A percentile compares a stretch with the other conserved stretches of the same genome.
phyloP scores from a whole-genome alignment of 1,140 invertebrate species.

The Drosophila funebris region DNA sequence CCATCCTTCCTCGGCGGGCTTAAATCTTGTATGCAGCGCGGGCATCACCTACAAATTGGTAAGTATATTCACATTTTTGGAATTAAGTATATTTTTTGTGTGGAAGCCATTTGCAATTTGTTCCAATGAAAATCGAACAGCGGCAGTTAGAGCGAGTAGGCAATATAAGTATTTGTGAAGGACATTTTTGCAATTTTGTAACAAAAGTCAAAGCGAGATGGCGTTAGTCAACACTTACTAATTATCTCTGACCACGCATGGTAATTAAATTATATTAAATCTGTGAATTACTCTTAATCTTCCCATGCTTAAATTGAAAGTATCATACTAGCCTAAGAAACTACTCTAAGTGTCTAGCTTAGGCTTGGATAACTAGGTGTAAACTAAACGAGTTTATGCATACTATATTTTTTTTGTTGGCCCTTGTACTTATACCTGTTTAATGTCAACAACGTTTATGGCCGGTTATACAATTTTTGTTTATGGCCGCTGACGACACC shows the following conservation, averaged over 20 bases:
- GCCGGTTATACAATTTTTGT: conserved; percentile 43
- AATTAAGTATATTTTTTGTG: neutral
- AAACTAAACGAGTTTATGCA: conserved; percentile 20
- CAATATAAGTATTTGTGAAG: neutral
- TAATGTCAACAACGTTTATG: conserved; percentile 29
- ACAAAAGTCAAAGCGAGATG: neutral
- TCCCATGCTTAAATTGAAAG: conserved; percentile 21
- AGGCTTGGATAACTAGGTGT: conserved; percentile 6
- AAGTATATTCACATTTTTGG: neutral
- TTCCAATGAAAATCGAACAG: neutral
- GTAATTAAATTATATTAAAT: no score
- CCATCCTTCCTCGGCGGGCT: conserved; percentile 82
- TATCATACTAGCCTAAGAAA: conserved; percentile 1
- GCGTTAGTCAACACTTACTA: neutral
- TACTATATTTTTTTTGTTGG: neutral
- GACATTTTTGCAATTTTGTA: neutral
- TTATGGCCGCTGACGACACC: conserved; percentile 29
- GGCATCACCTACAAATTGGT: conserved; percentile 74
- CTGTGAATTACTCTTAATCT: no score
- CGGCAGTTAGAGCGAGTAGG: neutral
- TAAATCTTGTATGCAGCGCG: conserved; percentile 62
- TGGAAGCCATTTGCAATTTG: neutral
- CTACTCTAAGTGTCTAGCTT: neutral
- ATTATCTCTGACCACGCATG: no score
- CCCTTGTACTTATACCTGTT: conserved; percentile 10